phyloP scores from a whole-genome alignment of 2,113 vertebrate genomes.

The Phaethornis superciliosus region DNA sequence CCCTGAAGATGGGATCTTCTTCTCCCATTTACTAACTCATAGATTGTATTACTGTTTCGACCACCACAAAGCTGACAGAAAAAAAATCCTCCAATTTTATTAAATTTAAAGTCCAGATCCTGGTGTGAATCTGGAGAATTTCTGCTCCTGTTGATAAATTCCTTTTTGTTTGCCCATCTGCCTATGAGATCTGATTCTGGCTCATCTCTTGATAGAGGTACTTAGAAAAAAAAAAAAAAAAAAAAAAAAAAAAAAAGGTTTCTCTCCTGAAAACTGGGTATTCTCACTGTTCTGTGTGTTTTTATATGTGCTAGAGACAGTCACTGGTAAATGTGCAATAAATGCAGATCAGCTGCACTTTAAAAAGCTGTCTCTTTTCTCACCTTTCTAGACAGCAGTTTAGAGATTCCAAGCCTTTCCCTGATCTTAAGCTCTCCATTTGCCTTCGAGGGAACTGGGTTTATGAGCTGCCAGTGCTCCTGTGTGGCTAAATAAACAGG shows the following conservation, averaged over 20 bases:
- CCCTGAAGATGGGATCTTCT: background rate
- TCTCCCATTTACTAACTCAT: background rate
- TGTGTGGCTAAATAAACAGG: background rate
- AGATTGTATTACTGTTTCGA: background rate
- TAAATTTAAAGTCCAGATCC: background rate
- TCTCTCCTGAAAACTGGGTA: background rate
- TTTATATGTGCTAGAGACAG: background rate
- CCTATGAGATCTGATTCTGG: background rate
- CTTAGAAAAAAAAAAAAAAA: background rate
- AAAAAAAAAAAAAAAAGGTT: background rate
- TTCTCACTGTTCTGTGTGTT: background rate
- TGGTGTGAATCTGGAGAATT: background rate
- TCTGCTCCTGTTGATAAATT: background rate
- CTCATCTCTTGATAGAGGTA: background rate
- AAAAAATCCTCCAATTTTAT: background rate
- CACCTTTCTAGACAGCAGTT: slow-evolving; percentile 8
- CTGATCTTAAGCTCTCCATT: background rate
- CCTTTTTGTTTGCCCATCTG: background rate
- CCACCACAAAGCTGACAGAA: background rate
- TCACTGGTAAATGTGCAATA: background rate
- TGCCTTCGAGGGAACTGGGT: background rate
- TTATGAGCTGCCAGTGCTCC: background rate
- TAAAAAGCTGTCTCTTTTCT: slow-evolving; percentile 18
- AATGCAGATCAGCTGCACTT: background rate
- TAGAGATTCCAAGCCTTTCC: background rate